Evolutionary conservation across 1,140 invertebrate species (phyloP).

Genomic region (Cataglyphis hispanica): DNA sequence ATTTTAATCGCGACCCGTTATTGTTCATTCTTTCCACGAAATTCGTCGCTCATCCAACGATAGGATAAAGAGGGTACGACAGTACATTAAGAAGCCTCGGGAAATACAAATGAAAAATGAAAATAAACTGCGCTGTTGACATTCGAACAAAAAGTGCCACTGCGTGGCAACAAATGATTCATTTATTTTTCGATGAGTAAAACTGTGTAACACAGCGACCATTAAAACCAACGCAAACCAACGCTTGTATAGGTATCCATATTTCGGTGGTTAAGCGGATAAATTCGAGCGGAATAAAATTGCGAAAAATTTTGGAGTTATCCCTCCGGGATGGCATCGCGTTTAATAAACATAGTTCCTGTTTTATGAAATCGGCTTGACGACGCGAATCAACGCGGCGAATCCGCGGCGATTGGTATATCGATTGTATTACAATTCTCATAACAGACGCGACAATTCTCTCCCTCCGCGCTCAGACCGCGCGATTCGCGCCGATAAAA

Average conservation of each 20-base stretch:
- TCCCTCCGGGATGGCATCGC: conserved; percentile 19
- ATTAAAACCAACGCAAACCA: conserved; percentile 42
- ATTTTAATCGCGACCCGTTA: conserved; percentile 38
- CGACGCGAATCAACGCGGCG: conserved; percentile 29
- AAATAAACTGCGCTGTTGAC: neutral
- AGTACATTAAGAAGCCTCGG: neutral
- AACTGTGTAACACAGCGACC: conserved; percentile 11
- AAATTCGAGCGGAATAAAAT: conserved; percentile 6
- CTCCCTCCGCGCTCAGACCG: neutral
- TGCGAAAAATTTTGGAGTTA: conserved; percentile 22
- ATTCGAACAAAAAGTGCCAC: conserved; percentile 1
- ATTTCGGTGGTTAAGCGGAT: conserved; percentile 8
- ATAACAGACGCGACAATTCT: neutral
- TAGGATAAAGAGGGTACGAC: too few relatives aligned
- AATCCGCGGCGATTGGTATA: conserved; percentile 38
- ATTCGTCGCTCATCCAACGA: too few relatives aligned
- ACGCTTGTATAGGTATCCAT: neutral
- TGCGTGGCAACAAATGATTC: neutral
- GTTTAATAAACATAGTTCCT: conserved; percentile 58
- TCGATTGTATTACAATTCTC: conserved; percentile 39
- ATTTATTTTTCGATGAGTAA: conserved; percentile 43
- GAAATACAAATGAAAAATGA: neutral
- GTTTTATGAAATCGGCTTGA: conserved; percentile 49
- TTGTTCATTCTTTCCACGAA: neutral
- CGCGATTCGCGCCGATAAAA: neutral